Percentiles rank a stretch among this genome's conserved stretches.
These are phyloP conservation scores for Centroberyx gerrardi DNA, from an alignment of 2,797 vertebrate genomes.

Conservation along the genomic window DNA sequence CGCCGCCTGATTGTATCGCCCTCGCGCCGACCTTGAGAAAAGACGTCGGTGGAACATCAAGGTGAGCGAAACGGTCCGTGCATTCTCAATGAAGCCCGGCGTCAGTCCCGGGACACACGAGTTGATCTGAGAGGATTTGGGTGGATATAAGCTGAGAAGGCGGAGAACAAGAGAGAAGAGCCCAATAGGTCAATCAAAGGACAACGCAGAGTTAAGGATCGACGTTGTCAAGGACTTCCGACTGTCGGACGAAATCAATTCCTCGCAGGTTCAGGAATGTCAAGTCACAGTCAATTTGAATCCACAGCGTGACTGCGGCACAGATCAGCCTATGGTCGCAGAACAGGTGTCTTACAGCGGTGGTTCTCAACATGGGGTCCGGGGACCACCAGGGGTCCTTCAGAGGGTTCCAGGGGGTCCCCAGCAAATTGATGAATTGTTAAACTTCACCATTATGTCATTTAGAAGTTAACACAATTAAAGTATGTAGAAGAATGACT, in stretches of 20 bases:
- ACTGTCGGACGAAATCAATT: conserved; percentile 47
- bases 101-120: conserved; percentile 44
- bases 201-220: conserved; percentile 32
- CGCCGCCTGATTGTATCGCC: conserved; percentile 41
- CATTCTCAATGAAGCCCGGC: conserved; percentile 42
- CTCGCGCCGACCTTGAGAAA: conserved; percentile 63
- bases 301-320: conserved; percentile 4
- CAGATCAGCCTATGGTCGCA: conserved; percentile 38
- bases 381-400: no score
- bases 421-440: no score
- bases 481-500: no score
- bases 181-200: conserved; percentile 54
- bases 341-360: background rate
- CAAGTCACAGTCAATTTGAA: conserved; percentile 23
- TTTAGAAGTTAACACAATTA: no score
- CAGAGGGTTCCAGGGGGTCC: no score
- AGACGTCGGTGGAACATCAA: conserved; percentile 59
- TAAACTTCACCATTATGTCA: no score
- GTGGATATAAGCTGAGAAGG: conserved; percentile 40
- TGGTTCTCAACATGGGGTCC: no score
- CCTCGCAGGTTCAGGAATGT: conserved; percentile 1
- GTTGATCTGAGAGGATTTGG: conserved; percentile 49
- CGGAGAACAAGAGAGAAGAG: conserved; percentile 27
- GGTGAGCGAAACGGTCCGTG: conserved; percentile 47
- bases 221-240: conserved; percentile 49